Evolutionary conservation across 2,113 vertebrate species (phyloP), one percentile per base, ranked within the genome.

Genomic region (Onychostruthus taczanowskii): DNA sequence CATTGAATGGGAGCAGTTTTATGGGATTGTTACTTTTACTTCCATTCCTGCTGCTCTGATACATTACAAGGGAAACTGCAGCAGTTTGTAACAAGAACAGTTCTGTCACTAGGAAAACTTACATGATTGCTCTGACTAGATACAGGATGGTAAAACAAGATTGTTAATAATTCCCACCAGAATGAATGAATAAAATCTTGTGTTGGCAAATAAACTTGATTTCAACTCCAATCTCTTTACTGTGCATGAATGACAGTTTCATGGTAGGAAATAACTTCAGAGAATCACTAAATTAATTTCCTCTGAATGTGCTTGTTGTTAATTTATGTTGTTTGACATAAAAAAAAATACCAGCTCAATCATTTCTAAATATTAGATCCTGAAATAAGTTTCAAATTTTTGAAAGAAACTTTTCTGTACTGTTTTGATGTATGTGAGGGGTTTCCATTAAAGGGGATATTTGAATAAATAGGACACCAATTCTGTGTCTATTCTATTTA

Each of bases 231-330:
- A 5, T 87, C 43, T 87, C 85, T 92, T 89, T 67, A 83, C 90
- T 88, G 39, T 80, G 35, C 52, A 19, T 73, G 81, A 94, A 61
- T 90, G 90, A 70, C 81, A 85, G 21, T 86, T 94, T 91, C 72
- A 76, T 88, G 93, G 67, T 87, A 69, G 72, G 43, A 70, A 83
- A n/a, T 80, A 84, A 63, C 59, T 93, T 79, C 31, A 62, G 93
- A 95, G 84, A 87, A 83, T 70, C 84, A 85, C 93, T 83, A 94
- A 69, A 91, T 89, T 93, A 69, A 83, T 85, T 94, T 95, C 33
- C 53, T 91, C 39, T 76, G 70, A 80, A 83, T 91, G 23, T 79
- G 21, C 66, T 89, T 41, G 52, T 88, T 90, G 56, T 79, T 95
- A 84, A 89, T 89, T 93, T 93, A 73, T 68, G 26, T 85, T 95